phyloP scores from a whole-genome alignment of 2,113 vertebrate genomes.

The Scomber colias region DNA sequence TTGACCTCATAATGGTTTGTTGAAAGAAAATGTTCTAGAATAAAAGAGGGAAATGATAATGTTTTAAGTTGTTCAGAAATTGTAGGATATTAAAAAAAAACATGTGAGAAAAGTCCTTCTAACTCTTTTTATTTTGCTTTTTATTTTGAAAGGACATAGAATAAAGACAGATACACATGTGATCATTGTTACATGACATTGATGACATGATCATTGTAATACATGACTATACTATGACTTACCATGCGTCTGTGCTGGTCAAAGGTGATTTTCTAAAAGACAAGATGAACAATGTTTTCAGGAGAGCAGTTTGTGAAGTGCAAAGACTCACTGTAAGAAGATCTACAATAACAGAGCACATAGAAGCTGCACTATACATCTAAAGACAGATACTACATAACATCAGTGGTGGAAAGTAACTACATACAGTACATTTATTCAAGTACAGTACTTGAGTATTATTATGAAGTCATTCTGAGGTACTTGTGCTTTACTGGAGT shows the following conservation, averaged over 20 bases:
- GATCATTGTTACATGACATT: background rate
- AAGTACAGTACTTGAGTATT: too few species aligned
- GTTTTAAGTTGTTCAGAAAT: background rate
- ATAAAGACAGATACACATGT: background rate
- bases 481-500: too few species aligned
- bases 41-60: slow-evolving; percentile 8
- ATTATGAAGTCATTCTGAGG: too few species aligned
- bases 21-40: slow-evolving; percentile 93
- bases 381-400: background rate
- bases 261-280: slow-evolving; percentile 88
- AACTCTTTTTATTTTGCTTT: background rate
- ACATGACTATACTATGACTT: slow-evolving; percentile 35
- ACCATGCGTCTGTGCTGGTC: slow-evolving; percentile 88
- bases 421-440: too few species aligned
- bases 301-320: background rate
- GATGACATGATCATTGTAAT: too few species aligned
- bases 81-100: background rate
- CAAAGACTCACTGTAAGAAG: background rate
- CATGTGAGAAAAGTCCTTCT: background rate
- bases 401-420: background rate
- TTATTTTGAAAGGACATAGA: background rate
- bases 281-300: slow-evolving; percentile 58
- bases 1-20: slow-evolving; percentile 92
- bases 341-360: too few species aligned
- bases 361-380: too few species aligned